Evolutionary conservation across 2,113 vertebrate species (phyloP).

Genomic region (Xenopus tropicalis): UCB_Xtro_10.0 CM004445.2:77621501-77622000

Average conservation of each 20-base stretch:
- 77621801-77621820: constrained; percentile 93
- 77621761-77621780: constrained; percentile 82
- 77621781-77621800: constrained; percentile 84
- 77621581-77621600: constrained; percentile 57
- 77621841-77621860: background rate
- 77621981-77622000: too few relatives aligned
- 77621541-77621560: constrained; percentile 60
- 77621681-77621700: constrained; percentile 49
- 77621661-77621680: constrained; percentile 48
- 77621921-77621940: too few relatives aligned
- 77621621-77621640: constrained; percentile 60
- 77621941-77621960: too few relatives aligned
- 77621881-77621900: too few relatives aligned
- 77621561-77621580: constrained; percentile 57
- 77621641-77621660: constrained; percentile 47
- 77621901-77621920: too few relatives aligned
- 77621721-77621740: constrained; percentile 90
- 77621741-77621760: constrained; percentile 94
- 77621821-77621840: constrained; percentile 52
- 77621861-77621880: too few relatives aligned
- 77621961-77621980: too few relatives aligned
- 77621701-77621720: constrained; percentile 63
- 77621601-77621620: constrained; percentile 60
- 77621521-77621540: constrained; percentile 55
- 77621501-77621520: constrained; percentile 62